phyloP scores from a whole-genome alignment of 1,140 invertebrate species.

The Drosophila setifemur region DNA sequence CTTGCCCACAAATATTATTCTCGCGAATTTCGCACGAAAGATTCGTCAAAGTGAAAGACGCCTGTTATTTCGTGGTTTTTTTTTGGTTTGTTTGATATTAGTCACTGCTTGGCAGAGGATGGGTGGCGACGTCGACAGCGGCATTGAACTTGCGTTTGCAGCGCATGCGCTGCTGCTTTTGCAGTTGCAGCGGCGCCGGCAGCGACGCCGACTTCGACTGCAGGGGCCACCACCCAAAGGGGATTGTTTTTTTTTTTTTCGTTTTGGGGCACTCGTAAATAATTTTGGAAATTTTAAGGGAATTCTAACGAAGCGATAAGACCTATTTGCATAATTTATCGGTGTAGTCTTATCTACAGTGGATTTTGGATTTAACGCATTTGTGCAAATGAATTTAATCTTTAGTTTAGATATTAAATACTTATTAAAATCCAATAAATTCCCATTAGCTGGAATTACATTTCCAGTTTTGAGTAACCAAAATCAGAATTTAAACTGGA shows the following conservation, averaged over 20 bases:
- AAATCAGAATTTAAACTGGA: no score
- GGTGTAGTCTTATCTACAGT: background rate
- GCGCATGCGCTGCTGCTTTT: constrained; percentile 52
- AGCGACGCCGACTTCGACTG: constrained; percentile 14
- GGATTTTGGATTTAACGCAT: background rate
- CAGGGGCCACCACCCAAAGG: constrained; percentile 54
- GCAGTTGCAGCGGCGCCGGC: constrained; percentile 17
- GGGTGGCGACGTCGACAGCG: constrained; percentile 8
- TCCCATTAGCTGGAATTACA: no score
- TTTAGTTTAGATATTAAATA: no score
- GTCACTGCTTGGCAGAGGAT: constrained; percentile 39
- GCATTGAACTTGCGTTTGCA: constrained; percentile 31
- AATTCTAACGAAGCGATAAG: constrained; percentile 1
- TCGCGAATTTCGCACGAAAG: constrained; percentile 60
- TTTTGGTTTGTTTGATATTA: constrained; percentile 39
- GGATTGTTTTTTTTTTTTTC: constrained; percentile 20
- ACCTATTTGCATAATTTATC: constrained; percentile 9
- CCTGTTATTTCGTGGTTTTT: constrained; percentile 17
- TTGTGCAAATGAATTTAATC: no score
- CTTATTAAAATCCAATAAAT: no score
- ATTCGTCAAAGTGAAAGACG: constrained; percentile 59
- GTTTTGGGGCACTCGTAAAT: background rate
- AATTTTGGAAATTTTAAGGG: background rate
- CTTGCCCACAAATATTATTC: constrained; percentile 58
- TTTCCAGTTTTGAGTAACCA: no score